phyloP scores from a whole-genome alignment of 2,797 vertebrate species.

The Okamejei kenojei region DNA sequence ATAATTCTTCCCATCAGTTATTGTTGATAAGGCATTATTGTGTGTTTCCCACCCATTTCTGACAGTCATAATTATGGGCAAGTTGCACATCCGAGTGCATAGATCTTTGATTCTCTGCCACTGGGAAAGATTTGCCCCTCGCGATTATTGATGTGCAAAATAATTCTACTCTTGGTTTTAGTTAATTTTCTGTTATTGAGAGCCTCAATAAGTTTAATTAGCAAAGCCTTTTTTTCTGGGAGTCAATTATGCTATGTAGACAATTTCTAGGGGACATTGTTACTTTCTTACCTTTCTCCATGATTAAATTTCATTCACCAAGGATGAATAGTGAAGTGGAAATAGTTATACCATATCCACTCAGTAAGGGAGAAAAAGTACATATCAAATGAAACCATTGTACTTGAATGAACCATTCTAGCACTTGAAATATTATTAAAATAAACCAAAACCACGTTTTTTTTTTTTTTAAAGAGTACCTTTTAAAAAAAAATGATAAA shows the following conservation, averaged over 20 bases:
- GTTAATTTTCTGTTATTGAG: not conserved
- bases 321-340: not conserved
- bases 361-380: not conserved
- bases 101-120: not conserved
- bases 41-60: not conserved
- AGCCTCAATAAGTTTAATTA: not conserved
- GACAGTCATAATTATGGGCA: not conserved
- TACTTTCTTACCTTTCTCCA: too few species aligned
- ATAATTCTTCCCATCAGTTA: too few species aligned
- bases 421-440: not conserved
- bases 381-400: not conserved
- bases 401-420: not conserved
- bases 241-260: too few species aligned
- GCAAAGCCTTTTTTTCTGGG: too few species aligned
- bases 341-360: not conserved
- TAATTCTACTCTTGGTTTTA: not conserved
- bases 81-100: not conserved
- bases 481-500: not conserved
- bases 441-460: not conserved
- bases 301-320: too few species aligned
- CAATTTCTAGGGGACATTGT: too few species aligned
- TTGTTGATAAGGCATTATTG: not conserved
- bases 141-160: not conserved
- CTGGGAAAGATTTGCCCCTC: not conserved
- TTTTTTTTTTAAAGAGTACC: too few species aligned